A percentile compares a stretch with the other conserved stretches of the same genome.
These are phyloP conservation scores for Holacanthus passer DNA, from an alignment of 2,113 vertebrate genomes.

Conservation along the genomic window DNA sequence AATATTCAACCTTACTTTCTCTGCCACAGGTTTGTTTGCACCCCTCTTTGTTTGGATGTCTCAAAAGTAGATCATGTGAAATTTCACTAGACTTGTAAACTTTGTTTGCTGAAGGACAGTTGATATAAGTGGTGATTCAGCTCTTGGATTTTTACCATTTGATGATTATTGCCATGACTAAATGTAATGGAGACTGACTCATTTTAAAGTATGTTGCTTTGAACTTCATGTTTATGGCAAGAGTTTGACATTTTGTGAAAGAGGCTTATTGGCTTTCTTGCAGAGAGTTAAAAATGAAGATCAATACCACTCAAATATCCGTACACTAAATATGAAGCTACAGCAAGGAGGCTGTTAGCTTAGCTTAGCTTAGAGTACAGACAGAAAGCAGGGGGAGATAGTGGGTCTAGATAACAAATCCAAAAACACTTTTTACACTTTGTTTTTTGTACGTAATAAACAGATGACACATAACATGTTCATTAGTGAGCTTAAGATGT, in stretches of 20 bases:
- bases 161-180: not conserved
- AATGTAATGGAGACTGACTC: not conserved
- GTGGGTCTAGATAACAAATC: no score
- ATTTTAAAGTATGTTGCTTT: not conserved
- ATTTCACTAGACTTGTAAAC: no score
- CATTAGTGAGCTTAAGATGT: not conserved
- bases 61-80: not conserved
- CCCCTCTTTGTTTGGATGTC: not conserved
- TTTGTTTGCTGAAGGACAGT: not conserved
- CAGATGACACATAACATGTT: not conserved
- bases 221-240: not conserved
- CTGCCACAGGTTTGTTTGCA: not conserved
- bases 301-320: not conserved
- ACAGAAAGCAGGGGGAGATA: not conserved
- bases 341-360: not conserved
- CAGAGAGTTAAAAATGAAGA: not conserved
- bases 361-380: not conserved
- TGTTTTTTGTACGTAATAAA: not conserved
- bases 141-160: conserved; percentile 3
- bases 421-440: no score
- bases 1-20: not conserved
- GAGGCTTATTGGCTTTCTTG: not conserved
- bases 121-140: not conserved
- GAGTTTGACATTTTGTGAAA: not conserved
- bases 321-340: not conserved